phyloP scores from a whole-genome alignment of 2,113 vertebrate species.

The Platysteira castanea region DNA sequence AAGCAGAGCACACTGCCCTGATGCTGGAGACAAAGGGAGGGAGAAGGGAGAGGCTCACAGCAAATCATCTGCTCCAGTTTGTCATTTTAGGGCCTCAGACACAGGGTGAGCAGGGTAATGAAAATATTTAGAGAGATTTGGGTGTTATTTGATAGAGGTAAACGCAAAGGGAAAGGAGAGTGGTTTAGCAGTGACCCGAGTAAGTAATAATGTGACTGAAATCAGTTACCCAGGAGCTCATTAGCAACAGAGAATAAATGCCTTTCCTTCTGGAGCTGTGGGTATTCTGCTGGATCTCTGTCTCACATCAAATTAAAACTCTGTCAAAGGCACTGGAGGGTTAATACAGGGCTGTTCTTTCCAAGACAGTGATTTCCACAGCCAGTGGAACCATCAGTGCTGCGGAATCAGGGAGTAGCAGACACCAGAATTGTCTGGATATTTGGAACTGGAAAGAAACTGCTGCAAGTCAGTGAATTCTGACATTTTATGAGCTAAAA shows the following conservation, averaged over 20 bases:
- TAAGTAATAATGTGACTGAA: neutral
- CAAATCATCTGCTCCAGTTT: neutral
- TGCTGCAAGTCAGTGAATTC: neutral
- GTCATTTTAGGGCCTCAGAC: neutral
- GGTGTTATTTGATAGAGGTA: neutral
- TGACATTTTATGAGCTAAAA: neutral
- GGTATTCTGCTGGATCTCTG: neutral
- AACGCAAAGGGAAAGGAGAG: neutral
- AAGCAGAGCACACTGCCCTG: neutral
- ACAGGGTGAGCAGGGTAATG: neutral
- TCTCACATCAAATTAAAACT: neutral
- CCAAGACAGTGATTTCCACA: neutral
- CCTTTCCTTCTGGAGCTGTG: neutral
- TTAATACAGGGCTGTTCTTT: neutral
- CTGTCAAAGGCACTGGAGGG: neutral
- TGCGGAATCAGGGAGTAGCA: neutral
- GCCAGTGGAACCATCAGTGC: neutral
- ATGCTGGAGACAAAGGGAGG: neutral
- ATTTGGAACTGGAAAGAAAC: neutral
- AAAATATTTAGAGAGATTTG: neutral
- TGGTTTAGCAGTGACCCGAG: neutral
- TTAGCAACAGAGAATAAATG: neutral
- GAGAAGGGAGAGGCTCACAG: constrained; percentile 15
- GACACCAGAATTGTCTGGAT: neutral
- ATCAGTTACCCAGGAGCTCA: neutral